phyloP scores from a whole-genome alignment of 2,888 invertebrate species.

The Alviniconcha strummeri region DNA sequence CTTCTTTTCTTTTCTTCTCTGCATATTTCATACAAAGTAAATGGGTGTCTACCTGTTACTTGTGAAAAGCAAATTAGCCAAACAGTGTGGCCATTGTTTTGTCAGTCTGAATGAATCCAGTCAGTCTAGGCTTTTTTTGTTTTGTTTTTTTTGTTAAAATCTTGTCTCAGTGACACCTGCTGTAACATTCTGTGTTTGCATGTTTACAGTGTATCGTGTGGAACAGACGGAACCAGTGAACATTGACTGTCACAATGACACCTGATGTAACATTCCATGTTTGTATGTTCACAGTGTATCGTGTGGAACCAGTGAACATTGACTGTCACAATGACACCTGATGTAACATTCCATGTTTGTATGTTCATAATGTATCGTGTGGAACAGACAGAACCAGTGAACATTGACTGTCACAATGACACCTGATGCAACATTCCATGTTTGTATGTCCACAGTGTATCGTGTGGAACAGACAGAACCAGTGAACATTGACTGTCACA shows the following conservation, averaged over 20 bases:
- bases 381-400: conserved; percentile 90
- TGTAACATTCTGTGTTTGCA: background rate
- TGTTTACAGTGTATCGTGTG: conserved; percentile 85
- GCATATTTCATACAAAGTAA: no score
- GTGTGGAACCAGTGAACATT: conserved; percentile 88
- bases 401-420: conserved; percentile 75
- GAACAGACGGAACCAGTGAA: conserved; percentile 87
- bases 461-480: conserved; percentile 88
- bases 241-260: conserved; percentile 79
- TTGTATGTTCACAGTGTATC: conserved; percentile 80
- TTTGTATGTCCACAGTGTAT: conserved; percentile 80
- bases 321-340: conserved; percentile 77
- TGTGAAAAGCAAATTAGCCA: no score
- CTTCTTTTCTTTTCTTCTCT: no score
- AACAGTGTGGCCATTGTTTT: no score
- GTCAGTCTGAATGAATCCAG: no score
- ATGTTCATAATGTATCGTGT: conserved; percentile 68
- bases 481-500: conserved; percentile 82
- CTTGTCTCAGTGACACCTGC: no score
- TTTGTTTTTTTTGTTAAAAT: no score
- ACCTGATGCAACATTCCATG: no score
- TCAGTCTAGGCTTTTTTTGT: no score
- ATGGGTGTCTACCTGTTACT: no score
- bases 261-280: background rate
- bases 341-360: no score